phyloP scores from a whole-genome alignment of 1,140 invertebrate species.

The Calliphora vicina region DNA sequence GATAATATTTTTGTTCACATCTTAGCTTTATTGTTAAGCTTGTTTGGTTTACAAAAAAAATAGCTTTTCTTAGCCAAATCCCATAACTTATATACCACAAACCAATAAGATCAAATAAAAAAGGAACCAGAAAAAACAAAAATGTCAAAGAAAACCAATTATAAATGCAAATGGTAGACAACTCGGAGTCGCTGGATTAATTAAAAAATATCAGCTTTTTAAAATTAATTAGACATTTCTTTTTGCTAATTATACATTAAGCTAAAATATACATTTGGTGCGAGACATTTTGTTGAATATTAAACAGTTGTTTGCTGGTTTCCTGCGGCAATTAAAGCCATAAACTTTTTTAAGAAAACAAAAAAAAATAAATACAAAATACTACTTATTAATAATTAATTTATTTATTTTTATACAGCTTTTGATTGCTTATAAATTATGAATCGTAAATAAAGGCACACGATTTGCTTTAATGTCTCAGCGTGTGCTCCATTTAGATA shows the following conservation, averaged over 20 bases:
- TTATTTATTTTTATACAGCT: too few relatives aligned
- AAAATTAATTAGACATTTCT: not conserved
- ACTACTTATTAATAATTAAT: too few relatives aligned
- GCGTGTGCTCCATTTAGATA: too few relatives aligned
- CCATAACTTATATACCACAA: too few relatives aligned
- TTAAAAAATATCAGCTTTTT: not conserved
- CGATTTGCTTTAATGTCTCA: too few relatives aligned
- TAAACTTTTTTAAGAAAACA: not conserved
- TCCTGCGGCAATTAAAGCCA: not conserved
- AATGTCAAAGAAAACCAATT: not conserved
- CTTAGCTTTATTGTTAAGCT: too few relatives aligned
- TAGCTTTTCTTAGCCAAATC: too few relatives aligned
- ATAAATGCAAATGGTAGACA: constrained; percentile 24
- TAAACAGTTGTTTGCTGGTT: not conserved
- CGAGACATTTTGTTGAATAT: not conserved
- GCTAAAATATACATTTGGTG: not conserved
- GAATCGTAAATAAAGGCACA: too few relatives aligned
- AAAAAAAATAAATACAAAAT: too few relatives aligned
- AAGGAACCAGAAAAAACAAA: not conserved
- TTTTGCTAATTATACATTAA: not conserved
- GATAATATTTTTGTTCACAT: too few relatives aligned
- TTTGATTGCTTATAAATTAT: too few relatives aligned
- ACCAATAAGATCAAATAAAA: not conserved
- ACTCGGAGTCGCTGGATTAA: not conserved
- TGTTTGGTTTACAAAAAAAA: too few relatives aligned